These are phyloP conservation scores for Mesaphorura yosii DNA, from an alignment of 1,140 invertebrate genomes.

Conservation along the genomic window DNA sequence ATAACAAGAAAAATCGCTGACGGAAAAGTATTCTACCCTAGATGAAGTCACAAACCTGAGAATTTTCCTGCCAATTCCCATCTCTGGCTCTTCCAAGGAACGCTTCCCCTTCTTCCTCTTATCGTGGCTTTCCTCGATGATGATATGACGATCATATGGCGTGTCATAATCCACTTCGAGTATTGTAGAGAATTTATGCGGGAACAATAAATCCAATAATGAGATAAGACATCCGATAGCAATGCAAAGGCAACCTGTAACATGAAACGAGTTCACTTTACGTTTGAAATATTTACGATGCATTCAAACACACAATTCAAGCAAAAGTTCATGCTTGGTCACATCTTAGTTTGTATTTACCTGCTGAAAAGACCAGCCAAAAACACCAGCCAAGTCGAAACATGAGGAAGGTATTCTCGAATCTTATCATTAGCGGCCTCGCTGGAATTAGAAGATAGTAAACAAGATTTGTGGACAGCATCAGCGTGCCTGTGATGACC, in stretches of 20 bases:
- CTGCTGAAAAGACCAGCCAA: slow-evolving; percentile 76
- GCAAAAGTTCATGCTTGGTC: not conserved
- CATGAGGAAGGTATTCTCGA: slow-evolving; percentile 65
- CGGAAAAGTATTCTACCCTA: not conserved
- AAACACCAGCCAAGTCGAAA: slow-evolving; percentile 87
- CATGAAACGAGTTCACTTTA: slow-evolving; percentile 3
- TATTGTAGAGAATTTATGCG: slow-evolving; percentile 81
- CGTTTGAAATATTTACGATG: not conserved
- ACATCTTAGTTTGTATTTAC: slow-evolving; percentile 42
- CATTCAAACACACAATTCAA: not conserved
- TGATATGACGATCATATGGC: slow-evolving; percentile 80
- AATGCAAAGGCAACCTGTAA: slow-evolving; percentile 61
- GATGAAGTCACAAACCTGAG: slow-evolving; percentile 38
- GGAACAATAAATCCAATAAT: slow-evolving; percentile 69
- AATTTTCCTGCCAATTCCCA: slow-evolving; percentile 47
- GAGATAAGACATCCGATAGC: slow-evolving; percentile 63
- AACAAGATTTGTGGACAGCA: slow-evolving; percentile 63
- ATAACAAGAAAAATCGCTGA: not conserved
- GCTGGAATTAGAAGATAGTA: slow-evolving; percentile 73
- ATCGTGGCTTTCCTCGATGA: slow-evolving; percentile 75
- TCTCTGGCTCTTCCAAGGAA: slow-evolving; percentile 47
- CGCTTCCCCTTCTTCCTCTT: slow-evolving; percentile 47
- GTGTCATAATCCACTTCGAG: slow-evolving; percentile 88
- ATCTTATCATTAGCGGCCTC: slow-evolving; percentile 64
- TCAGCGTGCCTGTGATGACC: slow-evolving; percentile 43